phyloP scores from a whole-genome alignment of 2,113 vertebrate species.

The Pseudolaguvia tuberculata region DNA sequence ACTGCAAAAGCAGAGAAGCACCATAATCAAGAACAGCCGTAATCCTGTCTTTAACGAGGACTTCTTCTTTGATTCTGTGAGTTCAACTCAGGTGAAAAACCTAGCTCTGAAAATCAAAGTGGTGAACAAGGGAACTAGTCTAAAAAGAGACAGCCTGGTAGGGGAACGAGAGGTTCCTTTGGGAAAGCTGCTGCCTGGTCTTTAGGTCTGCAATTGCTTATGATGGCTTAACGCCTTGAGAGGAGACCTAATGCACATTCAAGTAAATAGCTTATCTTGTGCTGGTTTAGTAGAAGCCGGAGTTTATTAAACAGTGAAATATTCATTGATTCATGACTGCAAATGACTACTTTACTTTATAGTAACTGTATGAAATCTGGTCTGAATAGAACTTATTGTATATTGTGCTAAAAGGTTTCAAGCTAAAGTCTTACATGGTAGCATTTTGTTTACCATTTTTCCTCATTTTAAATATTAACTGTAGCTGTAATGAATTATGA shows the following conservation, averaged over 20 bases:
- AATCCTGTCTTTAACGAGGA: conserved; percentile 96
- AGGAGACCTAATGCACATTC: conserved; percentile 1
- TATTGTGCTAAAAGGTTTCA: too few relatives aligned
- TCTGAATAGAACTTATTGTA: background rate
- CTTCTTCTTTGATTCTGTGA: conserved; percentile 93
- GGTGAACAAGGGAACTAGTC: conserved; percentile 92
- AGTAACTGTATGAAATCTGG: conserved; percentile 6
- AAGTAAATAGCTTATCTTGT: conserved; percentile 13
- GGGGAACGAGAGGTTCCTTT: conserved; percentile 87
- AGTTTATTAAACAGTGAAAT: conserved; percentile 5
- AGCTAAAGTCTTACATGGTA: background rate
- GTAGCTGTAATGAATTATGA: background rate
- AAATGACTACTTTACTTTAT: conserved; percentile 4
- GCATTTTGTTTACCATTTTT: background rate
- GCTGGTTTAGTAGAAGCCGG: background rate
- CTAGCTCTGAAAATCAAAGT: conserved; percentile 92
- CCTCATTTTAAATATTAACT: background rate
- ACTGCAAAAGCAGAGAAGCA: conserved; percentile 94
- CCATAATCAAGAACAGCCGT: conserved; percentile 94
- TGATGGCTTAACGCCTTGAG: background rate
- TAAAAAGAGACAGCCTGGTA: conserved; percentile 88
- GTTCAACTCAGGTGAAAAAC: conserved; percentile 75
- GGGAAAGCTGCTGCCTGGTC: conserved; percentile 72
- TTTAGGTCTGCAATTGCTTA: conserved; percentile 48
- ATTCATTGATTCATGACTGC: background rate